Percentiles rank a stretch among this genome's conserved stretches.
These are phyloP conservation scores for Leptodactylus fuscus DNA, from an alignment of 2,113 vertebrate genomes.

Conservation along the genomic window DNA sequence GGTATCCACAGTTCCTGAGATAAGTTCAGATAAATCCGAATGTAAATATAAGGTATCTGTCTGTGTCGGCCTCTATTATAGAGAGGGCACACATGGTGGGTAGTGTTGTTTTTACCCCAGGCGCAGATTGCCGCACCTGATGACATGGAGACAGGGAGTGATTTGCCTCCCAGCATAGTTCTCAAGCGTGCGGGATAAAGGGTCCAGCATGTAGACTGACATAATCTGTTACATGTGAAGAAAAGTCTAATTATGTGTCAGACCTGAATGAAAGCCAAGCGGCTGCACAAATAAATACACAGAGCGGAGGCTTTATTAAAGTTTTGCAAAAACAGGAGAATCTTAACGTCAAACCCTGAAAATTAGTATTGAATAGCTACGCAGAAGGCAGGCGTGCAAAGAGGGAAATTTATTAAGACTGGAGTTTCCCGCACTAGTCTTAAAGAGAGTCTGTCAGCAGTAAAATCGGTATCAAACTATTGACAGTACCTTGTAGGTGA, in stretches of 20 bases:
- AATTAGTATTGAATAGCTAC: neutral
- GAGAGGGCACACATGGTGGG: too few species aligned
- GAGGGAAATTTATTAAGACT: too few species aligned
- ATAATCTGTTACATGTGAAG: constrained; percentile 36
- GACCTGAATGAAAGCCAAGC: constrained; percentile 25
- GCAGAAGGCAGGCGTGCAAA: too few species aligned
- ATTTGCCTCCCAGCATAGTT: neutral
- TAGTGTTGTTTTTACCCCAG: neutral
- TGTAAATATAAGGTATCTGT: too few species aligned
- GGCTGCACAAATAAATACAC: constrained; percentile 11
- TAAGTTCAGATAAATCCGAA: neutral
- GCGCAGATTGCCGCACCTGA: neutral
- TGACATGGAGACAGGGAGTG: neutral
- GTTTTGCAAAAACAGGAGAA: neutral
- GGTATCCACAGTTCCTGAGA: neutral
- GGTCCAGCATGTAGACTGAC: neutral
- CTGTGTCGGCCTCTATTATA: too few species aligned
- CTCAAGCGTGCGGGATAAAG: neutral
- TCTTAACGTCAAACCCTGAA: neutral
- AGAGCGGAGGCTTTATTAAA: neutral
- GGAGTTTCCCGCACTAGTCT: too few species aligned
- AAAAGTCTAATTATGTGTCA: constrained; percentile 42
- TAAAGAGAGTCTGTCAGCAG: too few species aligned
- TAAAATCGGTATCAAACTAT: too few species aligned
- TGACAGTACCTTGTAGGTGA: too few species aligned